A percentile compares a stretch with the other conserved stretches of the same genome.
These are phyloP conservation scores for Oryzias curvinotus DNA, from an alignment of 2,113 vertebrate genomes.

Conservation along the genomic window DNA sequence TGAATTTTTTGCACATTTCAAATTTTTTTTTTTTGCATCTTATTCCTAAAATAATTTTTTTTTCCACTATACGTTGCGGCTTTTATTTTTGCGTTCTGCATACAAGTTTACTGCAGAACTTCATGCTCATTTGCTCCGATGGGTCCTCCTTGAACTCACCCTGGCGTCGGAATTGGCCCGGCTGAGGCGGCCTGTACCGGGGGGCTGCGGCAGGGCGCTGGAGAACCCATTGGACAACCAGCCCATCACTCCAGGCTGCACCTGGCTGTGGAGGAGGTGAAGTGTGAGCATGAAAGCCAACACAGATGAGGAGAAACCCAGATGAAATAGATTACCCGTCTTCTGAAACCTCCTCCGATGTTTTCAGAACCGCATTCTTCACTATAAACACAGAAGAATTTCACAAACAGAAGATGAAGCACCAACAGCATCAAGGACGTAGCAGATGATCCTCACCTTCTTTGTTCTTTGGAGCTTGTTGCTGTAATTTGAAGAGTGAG, in stretches of 20 bases:
- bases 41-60: too few species aligned
- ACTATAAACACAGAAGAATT: background rate
- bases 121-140: too few species aligned
- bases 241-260: slow-evolving; percentile 68
- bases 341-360: slow-evolving; percentile 43
- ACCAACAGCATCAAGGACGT: too few species aligned
- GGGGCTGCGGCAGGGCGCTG: slow-evolving; percentile 71
- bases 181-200: slow-evolving; percentile 44
- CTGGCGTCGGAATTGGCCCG: slow-evolving; percentile 43
- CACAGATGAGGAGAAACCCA: background rate
- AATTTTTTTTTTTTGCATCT: too few species aligned
- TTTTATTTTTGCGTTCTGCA: too few species aligned
- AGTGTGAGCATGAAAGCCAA: background rate
- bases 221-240: slow-evolving; percentile 78
- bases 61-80: too few species aligned
- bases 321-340: slow-evolving; percentile 49
- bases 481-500: slow-evolving; percentile 14
- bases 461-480: slow-evolving; percentile 5
- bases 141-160: slow-evolving; percentile 35
- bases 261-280: slow-evolving; percentile 42
- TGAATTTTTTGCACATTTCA: too few species aligned
- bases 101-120: too few species aligned
- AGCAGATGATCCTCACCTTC: slow-evolving; percentile 30
- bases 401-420: too few species aligned
- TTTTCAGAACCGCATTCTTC: slow-evolving; percentile 34